A percentile compares a stretch with the other conserved stretches of the same genome.
Evolutionary conservation across 2,888 invertebrate species (phyloP).

Genomic region (Eremobia ochroleuca): DNA sequence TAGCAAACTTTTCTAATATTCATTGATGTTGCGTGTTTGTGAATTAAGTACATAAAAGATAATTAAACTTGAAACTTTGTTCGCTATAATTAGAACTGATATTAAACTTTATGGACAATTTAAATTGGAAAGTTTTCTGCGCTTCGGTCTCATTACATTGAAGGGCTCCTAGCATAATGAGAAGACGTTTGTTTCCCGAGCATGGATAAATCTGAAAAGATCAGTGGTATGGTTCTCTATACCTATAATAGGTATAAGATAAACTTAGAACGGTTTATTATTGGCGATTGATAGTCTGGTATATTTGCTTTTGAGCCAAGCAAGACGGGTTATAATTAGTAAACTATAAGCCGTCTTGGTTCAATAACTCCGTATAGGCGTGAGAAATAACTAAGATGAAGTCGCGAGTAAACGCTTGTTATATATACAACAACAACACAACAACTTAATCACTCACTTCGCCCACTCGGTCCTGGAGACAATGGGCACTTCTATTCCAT

Average conservation of each 20-base stretch:
- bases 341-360: no score
- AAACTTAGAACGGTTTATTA: background rate
- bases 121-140: slow-evolving; percentile 40
- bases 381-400: slow-evolving; percentile 22
- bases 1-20: slow-evolving; percentile 57
- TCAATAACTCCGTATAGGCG: background rate
- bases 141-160: slow-evolving; percentile 36
- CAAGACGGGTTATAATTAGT: background rate
- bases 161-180: slow-evolving; percentile 36
- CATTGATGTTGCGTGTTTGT: slow-evolving; percentile 51
- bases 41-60: slow-evolving; percentile 34
- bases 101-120: slow-evolving; percentile 37
- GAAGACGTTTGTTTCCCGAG: slow-evolving; percentile 32
- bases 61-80: slow-evolving; percentile 38
- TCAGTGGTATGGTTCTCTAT: slow-evolving; percentile 7
- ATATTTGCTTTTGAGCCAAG: background rate
- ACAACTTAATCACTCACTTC: slow-evolving; percentile 34
- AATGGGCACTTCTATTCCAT: slow-evolving; percentile 32
- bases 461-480: slow-evolving; percentile 5
- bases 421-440: no score
- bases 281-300: background rate
- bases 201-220: slow-evolving; percentile 24
- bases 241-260: slow-evolving; percentile 7
- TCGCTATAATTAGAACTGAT: slow-evolving; percentile 30
- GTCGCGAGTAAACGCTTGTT: slow-evolving; percentile 5